Evolutionary conservation across 2,113 vertebrate species (phyloP), one percentile per base, ranked within the genome.

Genomic region (Coracopsis vasa): DNA sequence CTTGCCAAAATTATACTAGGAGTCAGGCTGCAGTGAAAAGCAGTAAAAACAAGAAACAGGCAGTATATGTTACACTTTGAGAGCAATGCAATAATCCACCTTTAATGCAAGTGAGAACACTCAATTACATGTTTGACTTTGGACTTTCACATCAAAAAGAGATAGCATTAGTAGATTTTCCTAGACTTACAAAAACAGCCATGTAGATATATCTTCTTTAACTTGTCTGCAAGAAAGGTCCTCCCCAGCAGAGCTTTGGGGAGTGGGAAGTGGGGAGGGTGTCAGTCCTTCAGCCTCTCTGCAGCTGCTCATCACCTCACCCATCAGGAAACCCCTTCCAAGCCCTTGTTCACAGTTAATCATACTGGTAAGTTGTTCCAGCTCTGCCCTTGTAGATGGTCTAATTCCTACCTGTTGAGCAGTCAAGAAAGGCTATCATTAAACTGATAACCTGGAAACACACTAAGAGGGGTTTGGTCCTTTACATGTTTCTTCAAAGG

Each of bases 11-110:
- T 77, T 60, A 64, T 12, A 7, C 20, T 15, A 66, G 44, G 41
- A 77, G n/a, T 90, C 39, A 92, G 47, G 13, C 60, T 88, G 27
- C 27, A 90, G 42, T 62, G 35, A 92, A 94, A 83, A 39, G 45
- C 62, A 90, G 28, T 61, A 69, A 92, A 88, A 78, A 2, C 56
- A 82, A 70, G 25, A 53, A 91, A 48, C 6, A 66, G 35, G 11
- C 45, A 82, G 42, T 41, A 65, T n/a, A 61, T 56, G 53, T 13
- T 42, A 83, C 11, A 35, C 37, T 58, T 79, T 4, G 33, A 53
- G 33, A 78, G n/a, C 19, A 74, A 66, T 20, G 17, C 42, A 89
- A 8, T 73, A 42, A 66, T 60, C 0, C 1, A 2, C 25, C 20
- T 77, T 48, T 10, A 66, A 78, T 42, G 16, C 2, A 1, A 87